Base-by-base conservation (phyloP, 2,797 vertebrate genomes). In the Triplophysa yarkandensis region DNA sequence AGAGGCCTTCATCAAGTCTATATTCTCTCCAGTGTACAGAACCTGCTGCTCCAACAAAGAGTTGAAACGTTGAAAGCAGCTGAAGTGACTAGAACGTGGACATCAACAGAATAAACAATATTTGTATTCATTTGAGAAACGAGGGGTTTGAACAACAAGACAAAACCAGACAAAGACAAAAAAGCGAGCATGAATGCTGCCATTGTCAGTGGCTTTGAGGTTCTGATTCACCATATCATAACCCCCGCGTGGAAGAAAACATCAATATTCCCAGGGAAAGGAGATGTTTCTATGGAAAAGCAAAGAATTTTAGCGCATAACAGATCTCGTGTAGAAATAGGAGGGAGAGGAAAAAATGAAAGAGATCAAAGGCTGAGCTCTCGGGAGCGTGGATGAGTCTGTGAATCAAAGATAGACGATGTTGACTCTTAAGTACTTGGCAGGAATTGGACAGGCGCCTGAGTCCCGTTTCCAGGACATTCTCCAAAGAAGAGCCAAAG, bases 161-260 rank as follows among this genome's bases (percentile, higher is more conserved):
- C 88, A 90, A 89, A 86, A 83, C 77, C 77, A 78, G 84, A 83
- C 88, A 90, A 91, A 90, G 90, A 81, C 79, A 83, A 83, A 84
- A 86, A 87, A 89, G 82, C 84, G 83, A 85, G 88, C 90, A 85
- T 96, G 95, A 97, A 98, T 94, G 90, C 91, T 76, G 88, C 89
- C 89, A 95, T 98, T 98, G 95, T 98, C 91, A 89, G 78, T 79
- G 91, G 92, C 92, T 94, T 93, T 96, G 91, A 92, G 90, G 92
- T 88, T 95, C 90, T 95, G 95, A 97, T 98, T 96, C 93, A 98
- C 95, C 96, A 96, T 97, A 96, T 98, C 95, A 96, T 96, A 96
- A 97, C 96, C 95, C 97, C 96, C 90, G 94, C 93, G 93, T 95
- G 88, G 96, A 95, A 95, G 95, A 96, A 97, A 96, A 95, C 96